Conservation (phyloP, 2,888 invertebrate species). For the Mechanitis messenoides region DNA sequence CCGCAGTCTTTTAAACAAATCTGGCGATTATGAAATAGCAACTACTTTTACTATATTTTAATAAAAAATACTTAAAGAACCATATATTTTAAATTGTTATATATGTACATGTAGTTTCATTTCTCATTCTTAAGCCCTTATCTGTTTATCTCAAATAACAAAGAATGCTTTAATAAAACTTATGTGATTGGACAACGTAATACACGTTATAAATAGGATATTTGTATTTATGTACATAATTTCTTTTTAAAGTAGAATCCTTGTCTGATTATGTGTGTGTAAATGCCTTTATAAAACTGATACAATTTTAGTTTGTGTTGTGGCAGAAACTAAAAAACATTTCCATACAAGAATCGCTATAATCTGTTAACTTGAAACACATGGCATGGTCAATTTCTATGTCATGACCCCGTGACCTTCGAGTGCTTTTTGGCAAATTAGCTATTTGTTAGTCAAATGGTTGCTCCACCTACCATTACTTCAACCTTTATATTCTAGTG, state of each 20-base stretch:
- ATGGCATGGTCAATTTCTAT: constrained; percentile 19
- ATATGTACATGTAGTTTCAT: constrained; percentile 5
- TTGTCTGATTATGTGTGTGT: too few relatives aligned
- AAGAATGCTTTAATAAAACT: neutral
- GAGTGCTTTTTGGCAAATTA: constrained; percentile 55
- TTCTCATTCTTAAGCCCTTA: neutral
- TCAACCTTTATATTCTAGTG: neutral
- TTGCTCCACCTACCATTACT: constrained; percentile 33
- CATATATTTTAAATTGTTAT: neutral
- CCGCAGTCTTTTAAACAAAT: too few relatives aligned
- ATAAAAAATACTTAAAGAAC: neutral
- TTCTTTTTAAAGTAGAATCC: too few relatives aligned
- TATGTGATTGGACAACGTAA: too few relatives aligned
- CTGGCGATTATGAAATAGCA: too few relatives aligned
- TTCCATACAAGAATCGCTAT: neutral
- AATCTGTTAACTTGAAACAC: constrained; percentile 6
- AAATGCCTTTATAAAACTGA: too few relatives aligned
- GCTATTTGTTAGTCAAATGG: constrained; percentile 41
- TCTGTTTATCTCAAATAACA: neutral
- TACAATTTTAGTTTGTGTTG: too few relatives aligned
- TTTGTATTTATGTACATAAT: too few relatives aligned
- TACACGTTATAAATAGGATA: too few relatives aligned
- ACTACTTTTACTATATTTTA: too few relatives aligned
- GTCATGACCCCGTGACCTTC: constrained; percentile 47
- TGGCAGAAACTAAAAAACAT: neutral